Base-by-base conservation (phyloP, 2,797 vertebrate genomes). In the Gallinago stenura region DNA sequence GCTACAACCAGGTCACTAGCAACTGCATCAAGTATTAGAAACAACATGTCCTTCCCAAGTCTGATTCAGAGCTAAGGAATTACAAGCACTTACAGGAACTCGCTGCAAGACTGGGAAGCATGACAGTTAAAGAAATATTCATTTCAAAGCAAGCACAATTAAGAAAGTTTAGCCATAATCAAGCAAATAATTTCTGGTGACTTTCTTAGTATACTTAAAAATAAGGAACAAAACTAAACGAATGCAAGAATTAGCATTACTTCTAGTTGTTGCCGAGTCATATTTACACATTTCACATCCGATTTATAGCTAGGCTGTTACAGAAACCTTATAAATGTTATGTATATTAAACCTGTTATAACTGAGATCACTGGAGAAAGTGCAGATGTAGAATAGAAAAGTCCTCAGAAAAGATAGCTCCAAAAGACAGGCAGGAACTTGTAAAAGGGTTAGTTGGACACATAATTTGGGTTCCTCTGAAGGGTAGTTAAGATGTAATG, bases 21-120 rank as follows among this genome's bases (percentile, higher is more conserved):
- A 88, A 93, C 86, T 24, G 35, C 61, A 43, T n/a, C 54, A 83
- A 78, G 66, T 81, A 86, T 89, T 89, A 88, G 86, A 95, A 93
- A 90, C 80, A 92, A 65, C 25, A 10, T 12, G 56, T 35, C 56
- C 14, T 87, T 76, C 57, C 66, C 65, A 79, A 73, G 48, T 33
- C 68, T 92, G 83, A 93, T 20, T 92, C 81, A 87, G 70, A 95
- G 25, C 1, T 21, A 62, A 89, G 66, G 54, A 88, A 87, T 60
- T 45, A 76, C 41, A 92, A 77, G 48, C 54, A 83, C 57, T 57
- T 37, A 80, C 35, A 60, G 60, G 37, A 86, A 76, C 54, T 68
- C 75, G 71, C 4, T 53, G 64, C 43, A 87, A 77, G 56, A 53
- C 77, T 53, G 37, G 35, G 33, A 94, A 89, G 60, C 25, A 31